Percentiles rank a stretch among this genome's conserved stretches.
Evolutionary conservation across 2,797 vertebrate species (phyloP).

Genomic region (Linurgus olivaceus): DNA sequence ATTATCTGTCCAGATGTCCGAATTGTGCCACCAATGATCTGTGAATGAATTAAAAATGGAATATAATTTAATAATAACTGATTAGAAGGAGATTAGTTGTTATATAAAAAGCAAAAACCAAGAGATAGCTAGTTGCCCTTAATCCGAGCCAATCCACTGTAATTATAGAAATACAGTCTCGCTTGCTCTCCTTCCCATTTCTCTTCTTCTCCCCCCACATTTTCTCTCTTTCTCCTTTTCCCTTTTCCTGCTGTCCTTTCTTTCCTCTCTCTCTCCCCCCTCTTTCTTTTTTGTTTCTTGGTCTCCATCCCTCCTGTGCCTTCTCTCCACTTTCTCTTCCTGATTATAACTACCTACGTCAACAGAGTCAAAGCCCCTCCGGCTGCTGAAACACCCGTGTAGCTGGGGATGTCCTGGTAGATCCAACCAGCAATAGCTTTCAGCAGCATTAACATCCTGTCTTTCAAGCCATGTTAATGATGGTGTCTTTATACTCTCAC

Average conservation of each 20-base stretch:
- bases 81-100: slow-evolving; percentile 88
- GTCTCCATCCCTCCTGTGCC: not conserved
- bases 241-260: slow-evolving; percentile 33
- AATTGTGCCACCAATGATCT: slow-evolving; percentile 88
- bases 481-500: slow-evolving; percentile 22
- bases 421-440: not conserved
- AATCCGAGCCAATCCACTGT: slow-evolving; percentile 81
- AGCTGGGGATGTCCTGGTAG: not conserved
- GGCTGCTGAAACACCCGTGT: not conserved
- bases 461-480: not conserved
- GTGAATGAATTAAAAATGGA: slow-evolving; percentile 85
- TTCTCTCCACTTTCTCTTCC: slow-evolving; percentile 36
- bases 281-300: not conserved
- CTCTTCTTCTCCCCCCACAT: slow-evolving; percentile 9
- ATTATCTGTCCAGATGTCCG: slow-evolving; percentile 95
- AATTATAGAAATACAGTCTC: slow-evolving; percentile 73
- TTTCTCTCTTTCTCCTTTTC: slow-evolving; percentile 50
- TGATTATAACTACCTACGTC: not conserved
- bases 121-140: slow-evolving; percentile 83
- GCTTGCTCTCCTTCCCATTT: slow-evolving; percentile 49
- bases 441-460: not conserved
- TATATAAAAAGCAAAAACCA: slow-evolving; percentile 84
- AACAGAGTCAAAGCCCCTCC: not conserved
- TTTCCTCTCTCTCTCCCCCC: not conserved
- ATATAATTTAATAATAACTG: slow-evolving; percentile 97